Percentiles rank a stretch among this genome's conserved stretches.
phyloP scores from a whole-genome alignment of 2,888 invertebrate species.

The Cryptocephalus moraei region DNA sequence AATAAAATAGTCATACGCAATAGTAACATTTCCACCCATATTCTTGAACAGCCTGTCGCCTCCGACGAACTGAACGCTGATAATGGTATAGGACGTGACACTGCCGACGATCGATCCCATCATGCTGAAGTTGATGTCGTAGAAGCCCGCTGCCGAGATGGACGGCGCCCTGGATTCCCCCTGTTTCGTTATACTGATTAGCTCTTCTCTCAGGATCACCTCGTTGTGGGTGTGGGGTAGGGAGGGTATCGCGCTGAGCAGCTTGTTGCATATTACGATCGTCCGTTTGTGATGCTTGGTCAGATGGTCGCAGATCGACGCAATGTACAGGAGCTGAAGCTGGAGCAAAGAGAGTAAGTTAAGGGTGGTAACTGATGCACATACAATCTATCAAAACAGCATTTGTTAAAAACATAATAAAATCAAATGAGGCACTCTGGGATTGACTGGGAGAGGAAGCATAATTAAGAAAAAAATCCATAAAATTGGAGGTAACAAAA shows the following conservation, averaged over 20 bases:
- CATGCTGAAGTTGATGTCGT: constrained; percentile 9
- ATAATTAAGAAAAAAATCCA: too few species aligned
- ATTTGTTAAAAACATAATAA: too few species aligned
- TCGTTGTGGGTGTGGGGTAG: constrained; percentile 1
- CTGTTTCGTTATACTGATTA: constrained; percentile 7
- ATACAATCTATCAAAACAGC: too few species aligned
- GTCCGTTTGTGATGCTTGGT: constrained; percentile 5
- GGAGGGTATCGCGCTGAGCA: constrained; percentile 7
- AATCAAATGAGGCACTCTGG: too few species aligned
- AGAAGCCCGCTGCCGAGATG: constrained; percentile 12
- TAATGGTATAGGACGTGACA: constrained; percentile 11
- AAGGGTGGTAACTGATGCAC: too few species aligned
- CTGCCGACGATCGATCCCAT: constrained; percentile 9
- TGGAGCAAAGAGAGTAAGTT: constrained; percentile 1
- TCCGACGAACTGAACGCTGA: constrained; percentile 8
- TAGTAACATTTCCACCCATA: too few species aligned
- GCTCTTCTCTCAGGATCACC: constrained; percentile 2
- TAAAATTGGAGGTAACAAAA: too few species aligned
- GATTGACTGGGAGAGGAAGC: too few species aligned
- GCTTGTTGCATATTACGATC: constrained; percentile 4
- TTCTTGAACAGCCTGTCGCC: too few species aligned
- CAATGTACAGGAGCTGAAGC: constrained; percentile 6
- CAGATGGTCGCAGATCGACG: constrained; percentile 7
- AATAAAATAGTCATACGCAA: too few species aligned
- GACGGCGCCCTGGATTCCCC: constrained; percentile 6